These are phyloP conservation scores for Bombus superbus DNA, from an alignment of 1,140 invertebrate species.

Conservation along the genomic window DNA sequence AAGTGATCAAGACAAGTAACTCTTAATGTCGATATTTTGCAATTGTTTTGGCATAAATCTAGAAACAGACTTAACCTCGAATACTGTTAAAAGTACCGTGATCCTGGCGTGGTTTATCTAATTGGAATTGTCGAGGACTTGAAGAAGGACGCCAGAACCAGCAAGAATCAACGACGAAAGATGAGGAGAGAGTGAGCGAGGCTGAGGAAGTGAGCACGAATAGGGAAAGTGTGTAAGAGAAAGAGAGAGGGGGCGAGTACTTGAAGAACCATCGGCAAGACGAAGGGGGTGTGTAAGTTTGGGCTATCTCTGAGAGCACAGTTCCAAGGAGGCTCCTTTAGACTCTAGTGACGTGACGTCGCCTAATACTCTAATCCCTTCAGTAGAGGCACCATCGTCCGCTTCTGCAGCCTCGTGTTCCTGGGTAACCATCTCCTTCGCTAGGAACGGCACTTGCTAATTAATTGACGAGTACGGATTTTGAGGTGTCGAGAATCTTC, in stretches of 20 bases:
- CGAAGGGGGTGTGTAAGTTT: slow-evolving; percentile 76
- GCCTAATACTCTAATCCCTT: slow-evolving; percentile 82
- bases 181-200: slow-evolving; percentile 11
- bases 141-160: slow-evolving; percentile 46
- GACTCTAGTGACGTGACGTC: slow-evolving; percentile 82
- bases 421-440: slow-evolving; percentile 61
- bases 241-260: slow-evolving; percentile 4
- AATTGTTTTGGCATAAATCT: slow-evolving; percentile 33
- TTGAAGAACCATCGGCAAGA: slow-evolving; percentile 58
- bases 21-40: background rate
- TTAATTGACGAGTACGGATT: slow-evolving; percentile 78
- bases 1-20: no score
- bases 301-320: slow-evolving; percentile 80
- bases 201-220: background rate
- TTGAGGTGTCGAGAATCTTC: slow-evolving; percentile 67
- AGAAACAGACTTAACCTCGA: slow-evolving; percentile 5
- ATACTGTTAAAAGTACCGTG: slow-evolving; percentile 77
- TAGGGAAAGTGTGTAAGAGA: slow-evolving; percentile 13
- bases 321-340: slow-evolving; percentile 81
- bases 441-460: slow-evolving; percentile 72
- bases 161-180: slow-evolving; percentile 20
- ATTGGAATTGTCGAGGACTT: slow-evolving; percentile 80
- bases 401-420: slow-evolving; percentile 68
- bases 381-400: slow-evolving; percentile 73
- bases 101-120: slow-evolving; percentile 81